Evolutionary conservation across 2,888 invertebrate genomes (phyloP), one percentile per base, ranked within the genome.

Genomic region (Lycia hirtaria): DNA sequence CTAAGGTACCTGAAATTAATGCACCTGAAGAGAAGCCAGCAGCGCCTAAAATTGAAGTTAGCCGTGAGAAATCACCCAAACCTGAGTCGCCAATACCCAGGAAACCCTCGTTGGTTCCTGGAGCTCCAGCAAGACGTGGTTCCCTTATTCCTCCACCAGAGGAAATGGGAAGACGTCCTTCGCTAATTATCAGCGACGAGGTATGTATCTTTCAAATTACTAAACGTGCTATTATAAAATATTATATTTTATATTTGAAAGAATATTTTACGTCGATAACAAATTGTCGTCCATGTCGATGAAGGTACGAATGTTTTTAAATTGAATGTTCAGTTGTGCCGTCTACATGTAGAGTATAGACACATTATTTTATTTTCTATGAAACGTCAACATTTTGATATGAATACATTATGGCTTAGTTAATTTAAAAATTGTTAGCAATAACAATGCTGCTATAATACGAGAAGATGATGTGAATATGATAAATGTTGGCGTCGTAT

Each of bases 161-260:
- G 84, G 96, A 95, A 85, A 95, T 95, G 88, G 96, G 95, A 76
- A 94, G 98, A 76, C 94, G 98, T 73, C 97, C 98, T 70, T 97
- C 97, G 73, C 94, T 98, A 72, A 96, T 98, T 78, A 97, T 98
- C 82, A 97, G 97, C 82, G 98, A 98, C 88, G 98, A 98, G 97
- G 98, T 98, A 96, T 88, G 93, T 91, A 85, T 59, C 40, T 12
- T 52, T 43, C 7, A 47, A 65, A 56, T 51, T 56, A 5, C 30
- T 63, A 64, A 22, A 37, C 2, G 19, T 14, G 9, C 26, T 54
- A 37, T 59, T 54, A 43, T 44, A 38, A 20, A 54, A 38, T 32
- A 38, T 52, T 22, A 41, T 30, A 40, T 47, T 59, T 60, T 57
- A 61, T 50, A 66, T 58, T 63, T 53, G 59, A 55, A 65, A 67